Evolutionary conservation across 1,140 invertebrate species (phyloP), one percentile per base, ranked within the genome.

Genomic region (Anoplophora glabripennis): DNA sequence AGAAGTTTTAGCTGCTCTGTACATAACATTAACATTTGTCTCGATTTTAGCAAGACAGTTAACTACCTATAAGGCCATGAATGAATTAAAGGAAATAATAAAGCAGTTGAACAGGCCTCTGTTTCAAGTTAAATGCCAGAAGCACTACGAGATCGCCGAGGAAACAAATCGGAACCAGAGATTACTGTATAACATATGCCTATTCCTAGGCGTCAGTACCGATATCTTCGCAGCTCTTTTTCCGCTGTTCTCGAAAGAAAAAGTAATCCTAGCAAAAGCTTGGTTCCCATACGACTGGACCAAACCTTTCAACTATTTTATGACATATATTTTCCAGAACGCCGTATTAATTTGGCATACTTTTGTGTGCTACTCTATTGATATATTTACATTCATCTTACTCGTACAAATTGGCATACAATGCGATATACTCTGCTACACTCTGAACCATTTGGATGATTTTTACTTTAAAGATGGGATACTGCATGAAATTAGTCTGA

Each of bases 231-330:
- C 3, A 11, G n/a, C 44, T 3, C n/a, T 17, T 1, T 11, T 45
- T 4, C 44, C 44, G 10, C 17, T 45, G n/a, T 45, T 45, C 10
- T 3, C 10, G 10, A 18, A 12, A 11, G 44, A 45, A 14, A 14
- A 15, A 21, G 12, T 45, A 2, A 14, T 17, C 3, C 17, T 45
- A 10, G 18, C 44, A 14, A 12, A 12, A 18, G 44, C n/a, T 2
- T 45, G 44, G 44, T 45, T 45, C 18, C 44, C 44, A 15, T 45
- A 15, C 44, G 17, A 45, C 12, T 45, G 44, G 44, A 15, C 44
- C n/a, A 2, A 15, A 11, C 38, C 38, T 40, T 14, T 14, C 8
- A 45, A 45, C 12, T 45, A 45, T 45, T 12, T 11, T 4, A 4
- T 45, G 1, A 17, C 18, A 1, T 45, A 45, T 21, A 17, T 18